A percentile compares a stretch with the other conserved stretches of the same genome.
These are phyloP conservation scores for Micrasema minimum DNA, from an alignment of 1,140 invertebrate species.

Conservation along the genomic window DNA sequence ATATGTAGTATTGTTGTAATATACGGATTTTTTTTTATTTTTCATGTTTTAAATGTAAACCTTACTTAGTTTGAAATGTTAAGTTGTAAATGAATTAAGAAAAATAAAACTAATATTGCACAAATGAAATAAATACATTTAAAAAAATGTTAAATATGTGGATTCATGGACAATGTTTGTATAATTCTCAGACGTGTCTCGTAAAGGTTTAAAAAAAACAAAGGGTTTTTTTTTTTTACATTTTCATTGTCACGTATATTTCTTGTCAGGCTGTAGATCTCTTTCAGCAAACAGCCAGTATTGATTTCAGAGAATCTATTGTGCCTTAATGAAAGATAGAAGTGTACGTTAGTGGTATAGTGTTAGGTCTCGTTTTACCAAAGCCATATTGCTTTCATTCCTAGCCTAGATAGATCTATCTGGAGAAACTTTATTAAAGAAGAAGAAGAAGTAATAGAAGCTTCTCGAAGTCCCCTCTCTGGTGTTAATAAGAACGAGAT, in stretches of 20 bases:
- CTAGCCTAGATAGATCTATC: conserved; percentile 6
- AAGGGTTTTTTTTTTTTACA: no score
- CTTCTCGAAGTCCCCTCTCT: neutral
- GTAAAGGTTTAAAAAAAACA: no score
- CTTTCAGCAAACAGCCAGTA: conserved; percentile 50
- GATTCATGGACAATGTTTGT: no score
- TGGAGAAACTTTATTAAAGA: conserved; percentile 25
- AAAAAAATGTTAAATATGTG: no score
- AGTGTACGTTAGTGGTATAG: conserved; percentile 15
- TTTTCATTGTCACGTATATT: neutral
- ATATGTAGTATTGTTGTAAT: no score
- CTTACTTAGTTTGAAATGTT: no score
- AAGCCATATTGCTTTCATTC: conserved; percentile 49
- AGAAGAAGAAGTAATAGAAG: neutral
- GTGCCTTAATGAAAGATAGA: conserved; percentile 53
- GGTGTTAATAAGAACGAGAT: neutral
- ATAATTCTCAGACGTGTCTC: no score
- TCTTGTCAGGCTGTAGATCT: conserved; percentile 21
- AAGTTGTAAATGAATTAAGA: no score
- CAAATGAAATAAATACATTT: no score
- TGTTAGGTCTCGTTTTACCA: conserved; percentile 44
- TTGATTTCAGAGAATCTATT: conserved; percentile 52
- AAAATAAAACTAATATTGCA: no score
- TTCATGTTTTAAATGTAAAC: no score
- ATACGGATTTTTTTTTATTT: no score